phyloP scores from a whole-genome alignment of 2,113 vertebrate genomes.

The Natator depressus region DNA sequence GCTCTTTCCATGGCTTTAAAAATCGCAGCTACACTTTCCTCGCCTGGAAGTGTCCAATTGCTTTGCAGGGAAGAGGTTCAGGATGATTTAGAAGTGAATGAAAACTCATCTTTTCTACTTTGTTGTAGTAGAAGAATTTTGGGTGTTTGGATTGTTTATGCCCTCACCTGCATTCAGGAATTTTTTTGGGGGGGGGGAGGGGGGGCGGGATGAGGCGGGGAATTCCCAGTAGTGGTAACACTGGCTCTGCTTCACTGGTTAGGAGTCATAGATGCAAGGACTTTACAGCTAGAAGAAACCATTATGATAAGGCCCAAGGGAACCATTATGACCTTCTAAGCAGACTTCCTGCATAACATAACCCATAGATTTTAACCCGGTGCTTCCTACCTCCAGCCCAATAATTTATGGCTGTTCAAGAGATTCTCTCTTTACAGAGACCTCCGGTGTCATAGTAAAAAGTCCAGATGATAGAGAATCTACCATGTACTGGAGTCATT shows the following conservation, averaged over 20 bases:
- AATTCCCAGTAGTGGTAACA: neutral
- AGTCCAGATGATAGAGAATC: neutral
- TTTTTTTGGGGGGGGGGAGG: fast-evolving
- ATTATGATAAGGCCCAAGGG: neutral
- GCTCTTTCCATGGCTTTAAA: fast-evolving
- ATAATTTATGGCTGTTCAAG: neutral
- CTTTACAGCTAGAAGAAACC: neutral
- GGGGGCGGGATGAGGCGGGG: neutral
- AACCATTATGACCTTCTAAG: neutral
- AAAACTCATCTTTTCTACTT: neutral
- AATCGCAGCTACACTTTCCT: fast-evolving
- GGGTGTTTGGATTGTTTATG: neutral
- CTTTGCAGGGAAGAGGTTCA: neutral
- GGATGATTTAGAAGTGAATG: neutral
- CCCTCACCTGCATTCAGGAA: neutral
- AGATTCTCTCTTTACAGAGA: neutral
- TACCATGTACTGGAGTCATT: neutral
- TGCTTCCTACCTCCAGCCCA: fast-evolving
- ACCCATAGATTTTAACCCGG: neutral
- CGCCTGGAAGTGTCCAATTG: fast-evolving
- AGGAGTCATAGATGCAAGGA: neutral
- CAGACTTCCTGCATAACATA: neutral
- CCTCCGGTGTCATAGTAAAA: neutral
- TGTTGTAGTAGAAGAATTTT: neutral
- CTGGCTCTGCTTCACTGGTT: neutral